phyloP scores from a whole-genome alignment of 2,888 invertebrate genomes.

The Papilio gigon region DNA sequence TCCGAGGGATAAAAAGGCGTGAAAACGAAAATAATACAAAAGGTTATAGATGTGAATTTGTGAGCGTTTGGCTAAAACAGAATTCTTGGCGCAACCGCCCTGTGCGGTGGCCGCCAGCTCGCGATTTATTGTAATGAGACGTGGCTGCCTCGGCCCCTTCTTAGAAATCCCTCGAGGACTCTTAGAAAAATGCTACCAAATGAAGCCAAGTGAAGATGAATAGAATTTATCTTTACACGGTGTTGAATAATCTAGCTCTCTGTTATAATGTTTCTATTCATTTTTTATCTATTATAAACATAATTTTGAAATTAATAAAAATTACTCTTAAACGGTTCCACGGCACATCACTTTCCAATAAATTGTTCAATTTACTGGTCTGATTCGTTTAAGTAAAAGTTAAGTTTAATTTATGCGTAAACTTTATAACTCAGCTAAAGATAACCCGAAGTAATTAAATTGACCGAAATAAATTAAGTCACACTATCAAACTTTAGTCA shows the following conservation, averaged over 20 bases:
- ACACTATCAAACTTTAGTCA: conserved; percentile 15
- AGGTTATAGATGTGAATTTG: conserved; percentile 81
- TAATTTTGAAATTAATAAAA: background rate
- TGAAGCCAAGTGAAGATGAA: conserved; percentile 49
- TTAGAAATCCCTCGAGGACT: conserved; percentile 72
- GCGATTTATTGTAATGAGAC: conserved; percentile 80
- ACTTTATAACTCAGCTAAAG: conserved; percentile 17
- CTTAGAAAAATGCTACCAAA: conserved; percentile 68
- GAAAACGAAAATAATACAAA: conserved; percentile 82
- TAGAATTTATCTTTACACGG: conserved; percentile 54
- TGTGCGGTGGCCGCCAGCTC: conserved; percentile 80
- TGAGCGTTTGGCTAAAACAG: conserved; percentile 81
- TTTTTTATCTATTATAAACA: background rate
- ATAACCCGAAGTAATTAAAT: background rate
- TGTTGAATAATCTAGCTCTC: conserved; percentile 30
- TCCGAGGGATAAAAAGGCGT: conserved; percentile 80
- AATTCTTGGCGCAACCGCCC: conserved; percentile 81
- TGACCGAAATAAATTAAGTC: conserved; percentile 15
- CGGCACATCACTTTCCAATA: conserved; percentile 4
- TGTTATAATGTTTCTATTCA: conserved; percentile 7
- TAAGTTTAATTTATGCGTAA: conserved; percentile 12
- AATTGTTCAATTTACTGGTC: conserved; percentile 14
- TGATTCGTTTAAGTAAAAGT: conserved; percentile 16
- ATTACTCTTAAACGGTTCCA: background rate
- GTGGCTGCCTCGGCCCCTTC: conserved; percentile 70